Conservation (phyloP, 2,113 vertebrate species). For the Cairina moschata region DNA sequence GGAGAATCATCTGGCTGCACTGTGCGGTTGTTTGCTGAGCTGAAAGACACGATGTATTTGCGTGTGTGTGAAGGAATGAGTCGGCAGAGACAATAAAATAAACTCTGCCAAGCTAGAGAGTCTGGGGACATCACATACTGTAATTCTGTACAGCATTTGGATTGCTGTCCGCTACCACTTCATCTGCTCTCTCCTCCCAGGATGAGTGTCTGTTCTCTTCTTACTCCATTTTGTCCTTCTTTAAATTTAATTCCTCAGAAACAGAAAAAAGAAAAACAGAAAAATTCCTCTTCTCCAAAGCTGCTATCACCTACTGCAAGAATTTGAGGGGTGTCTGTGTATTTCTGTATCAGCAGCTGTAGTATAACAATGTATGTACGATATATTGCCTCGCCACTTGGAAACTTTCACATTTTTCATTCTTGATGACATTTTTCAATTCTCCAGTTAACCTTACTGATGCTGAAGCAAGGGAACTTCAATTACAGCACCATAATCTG, state of each 20-base stretch:
- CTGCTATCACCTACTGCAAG: background rate
- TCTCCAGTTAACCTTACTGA: background rate
- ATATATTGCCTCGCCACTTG: background rate
- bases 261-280: background rate
- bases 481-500: background rate
- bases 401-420: background rate
- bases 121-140: background rate
- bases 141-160: background rate
- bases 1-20: background rate
- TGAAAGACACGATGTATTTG: background rate
- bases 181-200: background rate
- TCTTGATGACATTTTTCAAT: background rate
- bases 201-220: background rate
- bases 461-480: background rate
- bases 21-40: background rate
- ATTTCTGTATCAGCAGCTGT: background rate
- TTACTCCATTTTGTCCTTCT: background rate
- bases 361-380: background rate
- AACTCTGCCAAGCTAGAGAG: background rate
- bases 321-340: background rate
- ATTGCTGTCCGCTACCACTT: background rate
- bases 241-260: background rate
- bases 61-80: background rate
- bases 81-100: background rate
- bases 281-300: background rate